Evolutionary conservation across 2,888 invertebrate genomes (phyloP), one percentile per base, ranked within the genome.

Genomic region (Amblyteles armatorius): DNA sequence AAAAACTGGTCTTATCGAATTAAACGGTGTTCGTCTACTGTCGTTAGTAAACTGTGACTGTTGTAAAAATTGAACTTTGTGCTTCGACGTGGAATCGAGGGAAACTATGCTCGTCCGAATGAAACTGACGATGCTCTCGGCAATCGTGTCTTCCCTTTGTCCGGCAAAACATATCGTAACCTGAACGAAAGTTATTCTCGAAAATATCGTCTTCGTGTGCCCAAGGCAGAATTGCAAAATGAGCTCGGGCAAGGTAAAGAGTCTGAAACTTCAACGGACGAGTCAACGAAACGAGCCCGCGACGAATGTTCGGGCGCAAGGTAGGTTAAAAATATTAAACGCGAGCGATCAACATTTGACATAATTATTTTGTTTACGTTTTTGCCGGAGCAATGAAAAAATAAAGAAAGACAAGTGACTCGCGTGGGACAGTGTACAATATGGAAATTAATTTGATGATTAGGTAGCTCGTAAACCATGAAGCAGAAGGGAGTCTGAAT

Each of bases 191-290:
- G 5, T 57, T 40, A 63, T 29, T 79, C 44, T 22, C 44, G 36
- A 29, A 67, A 44, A 77, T 73, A 68, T 48, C 11, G 22, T 33
- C 19, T 19, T 71, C 1, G 0, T 26, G 44, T 33, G 13, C 13
- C 19, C 3, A 9, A 16, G 33, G 13, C 60, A n/a, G 48, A 13
- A 13, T 19, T 29, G 19, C 19, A 29, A 82, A 36, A 85, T 85
- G 85, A 85, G 85, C 65, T 57, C 52, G n/a, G 79, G 72, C 29
- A 85, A 85, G 68, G 76, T 80, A 5, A 82, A 68, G 29, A 79
- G 82, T 40, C 16, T 82, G 60, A 82, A 79, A 52, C 67, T 82
- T 19, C 79, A 57, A 69, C 48, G 74, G 16, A 52, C n/a, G 11
- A 55, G 52, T 9, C 36, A 67, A 55, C 44, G 33, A 48, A 67